Evolutionary conservation across 2,113 vertebrate species (phyloP), one percentile per base, ranked within the genome.

Genomic region (Leuciscus idus): DNA sequence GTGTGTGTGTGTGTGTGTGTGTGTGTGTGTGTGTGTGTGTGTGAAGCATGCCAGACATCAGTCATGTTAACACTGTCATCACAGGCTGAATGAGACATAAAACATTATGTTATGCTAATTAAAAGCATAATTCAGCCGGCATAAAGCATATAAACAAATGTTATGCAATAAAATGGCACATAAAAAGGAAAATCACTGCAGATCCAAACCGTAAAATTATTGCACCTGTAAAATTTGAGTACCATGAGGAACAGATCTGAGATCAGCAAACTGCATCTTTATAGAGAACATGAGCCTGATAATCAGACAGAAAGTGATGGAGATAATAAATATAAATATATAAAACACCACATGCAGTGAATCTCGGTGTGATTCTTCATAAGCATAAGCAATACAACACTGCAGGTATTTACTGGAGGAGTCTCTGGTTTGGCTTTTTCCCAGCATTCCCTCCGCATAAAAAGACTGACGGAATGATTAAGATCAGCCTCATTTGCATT

Each of bases 401-500:
- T 21, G 55, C 55, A 57, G 55, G 52, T 2, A 2, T 57, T 7
- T 6, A 19, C 52, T 55, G 17, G 52, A 55, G 17, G 0, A 21
- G 52, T 19, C 6, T 57, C 19, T 57, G 50, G 19, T 21, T 21
- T 8, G 55, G 55, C 55, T 57, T 7, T 57, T 57, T 57, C 19
- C 55, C 19, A 57, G 55, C 55, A 57, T 73, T 81, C 36, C 26
- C 73, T 77, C 46, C 23, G 55, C 43, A 70, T 75, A 39, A 68
- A 83, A 73, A 73, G 52, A 80, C 28, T 79, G 62, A 84, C 13
- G 66, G 79, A 86, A 48, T 46, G 66, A 83, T 52, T 85, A 68
- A 68, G 48, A 85, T 68, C 59, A 57, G 26, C 59, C 66, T 83
- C 50, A 85, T 90, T 79, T 74, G 57, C 87, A 83, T 80, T 70